Base-by-base conservation (phyloP, 2,888 invertebrate genomes). In the Brachypterus glaber region DNA sequence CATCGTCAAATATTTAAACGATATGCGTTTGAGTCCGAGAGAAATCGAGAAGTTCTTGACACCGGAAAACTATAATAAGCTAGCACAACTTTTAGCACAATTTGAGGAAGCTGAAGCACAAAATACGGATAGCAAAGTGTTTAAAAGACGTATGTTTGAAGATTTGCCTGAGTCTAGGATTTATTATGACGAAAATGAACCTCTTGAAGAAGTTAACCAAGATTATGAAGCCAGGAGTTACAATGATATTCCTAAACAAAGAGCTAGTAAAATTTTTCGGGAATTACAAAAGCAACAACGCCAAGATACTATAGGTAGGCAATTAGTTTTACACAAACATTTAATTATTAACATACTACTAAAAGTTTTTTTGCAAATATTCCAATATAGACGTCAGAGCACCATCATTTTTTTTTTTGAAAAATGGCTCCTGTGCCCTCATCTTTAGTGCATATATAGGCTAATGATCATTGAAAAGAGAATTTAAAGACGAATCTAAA, bases 151-250 rank as follows among this genome's bases (percentile, higher is more conserved):
- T 9, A 5, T 9, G 27, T 11, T 27, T 12, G 44, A 51, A 26
- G 55, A 54, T 37, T 55, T 58, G 27, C 68, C 72, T 4, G 76
- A 77, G 55, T 69, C 68, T 11, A 66, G 76, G 37, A 71, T 75
- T 47, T 76, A 76, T 50, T 66, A 67, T 33, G 73, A 73, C 40
- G 74, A 74, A 53, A 71, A 69, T 24, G 56, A 54, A 12, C 44
- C 47, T 7, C 36, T 32, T 12, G 43, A 49, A 16, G 44, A 44
- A 16, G 46, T 50, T n/a, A 39, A 37, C 27, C 27, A 53, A 24
- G 62, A 62, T 40, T 57, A 58, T 30, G 62, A 60, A 63, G 35
- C 62, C 65, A 41, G 46, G 64, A 13, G 44, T 2, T 38, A 44
- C 7, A 41, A 55, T 59, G 35, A 47, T 59, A 25, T 61, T 58